Conservation (phyloP, 2,113 vertebrate species). For the Mirza zaza region DNA sequence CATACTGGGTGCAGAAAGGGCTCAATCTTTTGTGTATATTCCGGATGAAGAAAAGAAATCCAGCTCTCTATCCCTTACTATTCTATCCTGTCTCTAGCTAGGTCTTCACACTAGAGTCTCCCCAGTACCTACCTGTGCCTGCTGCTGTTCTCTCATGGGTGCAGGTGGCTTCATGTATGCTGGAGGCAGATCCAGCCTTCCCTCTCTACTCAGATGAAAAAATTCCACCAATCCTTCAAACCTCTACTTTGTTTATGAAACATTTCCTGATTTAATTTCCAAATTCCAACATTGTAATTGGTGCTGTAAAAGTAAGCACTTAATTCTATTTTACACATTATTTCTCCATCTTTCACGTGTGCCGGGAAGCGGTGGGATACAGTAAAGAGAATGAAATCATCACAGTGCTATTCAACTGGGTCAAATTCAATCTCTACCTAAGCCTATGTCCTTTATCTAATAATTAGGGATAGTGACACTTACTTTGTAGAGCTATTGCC, state of each 20-base stretch:
- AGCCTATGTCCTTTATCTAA: not conserved
- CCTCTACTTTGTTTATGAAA: not conserved
- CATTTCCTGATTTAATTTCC: not conserved
- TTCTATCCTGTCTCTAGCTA: not conserved
- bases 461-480: not conserved
- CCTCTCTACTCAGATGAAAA: not conserved
- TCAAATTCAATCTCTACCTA: not conserved
- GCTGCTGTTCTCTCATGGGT: not conserved
- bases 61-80: not conserved
- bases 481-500: not conserved
- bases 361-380: not conserved
- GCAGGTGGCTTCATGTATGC: fast-evolving
- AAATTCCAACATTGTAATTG: not conserved
- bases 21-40: not conserved
- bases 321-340: not conserved
- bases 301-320: not conserved
- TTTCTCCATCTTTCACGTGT: not conserved
- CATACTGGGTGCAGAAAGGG: not conserved
- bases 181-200: not conserved
- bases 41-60: not conserved
- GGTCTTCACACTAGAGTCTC: not conserved
- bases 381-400: not conserved
- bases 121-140: not conserved
- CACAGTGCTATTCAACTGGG: not conserved
- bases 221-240: not conserved